Base-by-base conservation (phyloP, 2,888 invertebrate genomes). In the Orchesella flavescens region DNA sequence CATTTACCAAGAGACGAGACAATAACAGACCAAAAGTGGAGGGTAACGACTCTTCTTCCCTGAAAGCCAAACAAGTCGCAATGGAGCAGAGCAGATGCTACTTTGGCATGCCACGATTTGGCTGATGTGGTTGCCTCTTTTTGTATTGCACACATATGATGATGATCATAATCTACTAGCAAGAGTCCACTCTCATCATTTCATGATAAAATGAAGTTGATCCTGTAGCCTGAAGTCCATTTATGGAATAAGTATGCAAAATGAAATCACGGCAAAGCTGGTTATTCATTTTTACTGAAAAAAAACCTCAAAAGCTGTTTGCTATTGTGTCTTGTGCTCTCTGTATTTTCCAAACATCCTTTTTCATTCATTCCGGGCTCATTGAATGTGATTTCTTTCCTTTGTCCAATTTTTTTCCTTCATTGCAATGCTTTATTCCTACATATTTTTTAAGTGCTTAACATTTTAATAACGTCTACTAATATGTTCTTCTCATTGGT, bases 11-110 rank as follows among this genome's bases (percentile, higher is more conserved):
- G 44, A 63, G 65, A 71, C 46, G 19, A 81, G 69, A 75, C 74
- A 61, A 73, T 46, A 53, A 73, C 59, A 68, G 68, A 53, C 82
- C 55, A 53, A 83, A 66, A 66, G 72, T 71, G 83, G 77, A 77
- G 83, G 77, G 83, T 83, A 83, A 83, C 83, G 83, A 83, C 83
- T 77, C 77, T 83, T 83, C 59, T 83, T 83, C 59, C 72, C 75
- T 82, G 55, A 65, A 53, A 80, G 46, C 71, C 19, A 12, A 57
- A 55, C 23, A 17, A 73, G 21, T 12, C 21, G 53, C 55, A 21
- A 65, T 19, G 34, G 12, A 59, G 57, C 72, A 61, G 72, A 83
- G 46, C 83, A 73, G 83, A 77, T 66, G 76, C 68, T 72, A 34
- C 34, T 34, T 34, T 34, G 34, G 34, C 34, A 34, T 34, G 34